Evolutionary conservation across 64 coral and sea anemone species (phyloP), one percentile per base, ranked within the genome.

Genomic region (Montipora sp.): DNA sequence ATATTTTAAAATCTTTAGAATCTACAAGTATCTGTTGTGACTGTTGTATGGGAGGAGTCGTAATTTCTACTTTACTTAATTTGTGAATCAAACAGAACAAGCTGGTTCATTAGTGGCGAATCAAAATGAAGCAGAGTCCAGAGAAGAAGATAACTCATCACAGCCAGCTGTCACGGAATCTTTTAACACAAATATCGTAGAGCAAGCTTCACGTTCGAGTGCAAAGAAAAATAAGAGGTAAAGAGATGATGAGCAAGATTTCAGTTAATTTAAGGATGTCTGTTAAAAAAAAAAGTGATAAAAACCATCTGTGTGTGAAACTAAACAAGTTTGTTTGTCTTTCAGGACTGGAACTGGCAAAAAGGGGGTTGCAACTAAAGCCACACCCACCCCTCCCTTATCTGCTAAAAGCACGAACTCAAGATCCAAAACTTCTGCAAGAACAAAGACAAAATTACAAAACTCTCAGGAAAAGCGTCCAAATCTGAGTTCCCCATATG

Each of bases 321-420:
- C 60, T 63, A 63, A 63, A 63, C 11, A 3, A 14, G 14, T 63
- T 63, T 15, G 65, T 46, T 90, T n/a, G 23, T 50, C 16, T 74
- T 74, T 16, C 20, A 80, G 88, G 80, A 18, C 51, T 77, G 70
- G 51, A 44, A 84, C 90, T 49, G 90, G 90, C 1, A 84, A 83
- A 84, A 92, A 75, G 11, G 13, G 61, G 2, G 13, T 46, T 7
- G 9, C 45, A 21, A 45, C 15, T 3, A 73, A 19, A 24, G 12
- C 77, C 9, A 70, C 89, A 69, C 47, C 90, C 46, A 72, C 90
- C 47, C 80, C 90, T 63, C 70, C 90, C 51, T 66, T 75, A 46
- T 88, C 86, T 24, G 72, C 70, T n/a, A 92, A 92, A 84, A 83
- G 82, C 4, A 53, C 19, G 74, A 57, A 57, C 19, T 61, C 55